A percentile compares a stretch with the other conserved stretches of the same genome.
Evolutionary conservation across 2,797 vertebrate species (phyloP).

Genomic region (Notolabrus celidotus): DNA sequence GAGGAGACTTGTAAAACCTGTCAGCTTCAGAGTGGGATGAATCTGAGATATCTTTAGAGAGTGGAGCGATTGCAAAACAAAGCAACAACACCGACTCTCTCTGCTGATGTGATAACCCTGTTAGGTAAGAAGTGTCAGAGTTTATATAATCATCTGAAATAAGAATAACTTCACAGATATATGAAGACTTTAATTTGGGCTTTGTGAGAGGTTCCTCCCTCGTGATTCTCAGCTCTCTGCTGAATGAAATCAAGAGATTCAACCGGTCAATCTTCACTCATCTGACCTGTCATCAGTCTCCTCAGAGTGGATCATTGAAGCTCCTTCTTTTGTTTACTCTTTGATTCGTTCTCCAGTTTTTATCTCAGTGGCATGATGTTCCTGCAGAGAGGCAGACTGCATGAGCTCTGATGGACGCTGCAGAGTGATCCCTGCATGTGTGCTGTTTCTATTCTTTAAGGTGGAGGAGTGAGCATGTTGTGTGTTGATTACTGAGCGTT

Average conservation of each 20-base stretch:
- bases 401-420: constrained; percentile 8
- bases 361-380: not conserved
- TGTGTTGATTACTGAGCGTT: not conserved
- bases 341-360: not conserved
- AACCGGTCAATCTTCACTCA: constrained; percentile 7
- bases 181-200: not conserved
- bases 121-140: not conserved
- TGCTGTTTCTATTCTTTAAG: not conserved
- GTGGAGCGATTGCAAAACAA: not conserved
- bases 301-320: too few relatives aligned
- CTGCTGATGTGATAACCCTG: not conserved
- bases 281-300: not conserved
- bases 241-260: too few relatives aligned
- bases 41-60: not conserved
- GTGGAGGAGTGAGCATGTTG: too few relatives aligned
- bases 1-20: too few relatives aligned
- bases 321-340: not conserved
- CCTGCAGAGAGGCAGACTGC: not conserved
- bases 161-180: not conserved
- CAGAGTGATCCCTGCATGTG: not conserved
- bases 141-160: not conserved
- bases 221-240: too few relatives aligned
- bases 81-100: not conserved
- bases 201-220: too few relatives aligned
- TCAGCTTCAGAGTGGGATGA: too few relatives aligned